Evolutionary conservation across 2,113 vertebrate species (phyloP), one percentile per base, ranked within the genome.

Genomic region (Amblyopsis rosae): DNA sequence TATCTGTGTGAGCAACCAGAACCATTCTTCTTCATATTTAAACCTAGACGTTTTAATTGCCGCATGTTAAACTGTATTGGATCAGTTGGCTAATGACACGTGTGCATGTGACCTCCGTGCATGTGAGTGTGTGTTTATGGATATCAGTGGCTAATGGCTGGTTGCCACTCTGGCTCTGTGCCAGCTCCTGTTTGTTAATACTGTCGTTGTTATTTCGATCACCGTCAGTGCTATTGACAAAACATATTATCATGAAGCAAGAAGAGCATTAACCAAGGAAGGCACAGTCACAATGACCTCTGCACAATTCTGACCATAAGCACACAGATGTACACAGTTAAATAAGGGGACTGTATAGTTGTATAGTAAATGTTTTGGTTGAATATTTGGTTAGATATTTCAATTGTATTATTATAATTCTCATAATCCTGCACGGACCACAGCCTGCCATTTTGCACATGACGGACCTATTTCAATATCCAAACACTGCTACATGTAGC

Each of bases 41-140:
- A 72, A 76, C 85, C 81, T 84, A 64, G 80, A 73, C 80, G 85
- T 88, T 87, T 86, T 65, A 80, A 84, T 67, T 67, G 72, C 82
- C 57, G 91, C 91, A 90, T 92, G 89, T 82, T 74, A 79, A 56
- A 64, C 57, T 13, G 49, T 73, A 17, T 53, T 70, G 16, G 59
- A 72, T 74, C 69, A 70, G 63, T 75, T 45, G 74, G 81, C 72
- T 73, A 59, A 77, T 68, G 73, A 56, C 75, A 58, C 19, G 61
- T 59, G 11, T 86, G 88, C 86, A 89, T 84, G 81, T 78, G 85
- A 84, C 75, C 65, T 69, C 10, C 50, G 50, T 59, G 84, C 80
- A 76, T 87, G 84, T 85, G 59, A 79, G 76, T 56, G 56, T 72
- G 70, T 80, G 57, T 75, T 76, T 61, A 60, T 82, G 59, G 66